Percentiles rank a stretch among this genome's conserved stretches.
Conservation (phyloP, 2,113 vertebrate species). For the Sylvilagus bachmani region DNA sequence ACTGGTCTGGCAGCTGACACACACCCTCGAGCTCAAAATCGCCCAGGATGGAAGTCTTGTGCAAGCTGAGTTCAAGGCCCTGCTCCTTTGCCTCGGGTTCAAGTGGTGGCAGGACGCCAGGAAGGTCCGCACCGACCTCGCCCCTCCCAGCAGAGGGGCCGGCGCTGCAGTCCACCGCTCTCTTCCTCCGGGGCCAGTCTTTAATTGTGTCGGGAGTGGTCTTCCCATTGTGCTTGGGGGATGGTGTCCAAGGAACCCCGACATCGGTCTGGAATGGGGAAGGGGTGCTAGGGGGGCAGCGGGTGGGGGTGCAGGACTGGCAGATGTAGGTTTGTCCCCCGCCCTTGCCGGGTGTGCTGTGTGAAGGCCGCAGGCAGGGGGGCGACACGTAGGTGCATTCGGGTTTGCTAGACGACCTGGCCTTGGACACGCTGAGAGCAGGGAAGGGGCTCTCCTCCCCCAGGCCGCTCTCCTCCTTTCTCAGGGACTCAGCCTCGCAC, state of each 20-base stretch:
- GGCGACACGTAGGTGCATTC: conserved; percentile 91
- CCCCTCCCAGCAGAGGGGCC: conserved; percentile 32
- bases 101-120: conserved; percentile 54
- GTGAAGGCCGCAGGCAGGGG: conserved; percentile 87
- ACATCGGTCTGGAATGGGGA: conserved; percentile 88
- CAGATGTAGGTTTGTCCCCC: conserved; percentile 95
- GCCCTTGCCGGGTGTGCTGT: conserved; percentile 91
- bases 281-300: conserved; percentile 82
- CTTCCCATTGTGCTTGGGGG: conserved; percentile 93
- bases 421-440: conserved; percentile 80
- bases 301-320: conserved; percentile 95
- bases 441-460: conserved; percentile 86
- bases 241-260: conserved; percentile 90
- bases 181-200: conserved; percentile 96
- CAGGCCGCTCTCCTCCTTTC: conserved; percentile 75
- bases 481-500: conserved; percentile 68
- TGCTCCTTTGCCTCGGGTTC: conserved; percentile 67
- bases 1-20: conserved; percentile 90
- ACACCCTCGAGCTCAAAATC: conserved; percentile 95
- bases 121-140: conserved; percentile 76
- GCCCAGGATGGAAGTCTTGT: conserved; percentile 80
- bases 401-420: conserved; percentile 82
- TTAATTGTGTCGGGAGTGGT: conserved; percentile 93
- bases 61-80: background rate
- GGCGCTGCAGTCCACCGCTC: conserved; percentile 84